Base-by-base conservation (phyloP, 2,888 invertebrate genomes). In the Abrostola tripartita region DNA sequence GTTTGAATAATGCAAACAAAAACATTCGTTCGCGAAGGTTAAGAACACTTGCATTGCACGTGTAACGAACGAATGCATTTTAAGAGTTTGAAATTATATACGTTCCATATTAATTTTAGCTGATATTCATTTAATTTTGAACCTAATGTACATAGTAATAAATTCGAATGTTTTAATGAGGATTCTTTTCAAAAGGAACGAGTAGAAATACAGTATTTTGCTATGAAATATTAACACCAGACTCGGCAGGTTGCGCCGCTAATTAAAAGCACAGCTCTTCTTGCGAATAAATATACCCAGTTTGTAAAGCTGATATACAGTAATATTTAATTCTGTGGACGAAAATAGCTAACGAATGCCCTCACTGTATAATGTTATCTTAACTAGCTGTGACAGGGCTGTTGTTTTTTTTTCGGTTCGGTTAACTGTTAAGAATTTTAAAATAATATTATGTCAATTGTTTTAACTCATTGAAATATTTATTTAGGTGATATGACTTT, bases 251-350 rank as follows among this genome's bases (percentile, higher is more conserved):
- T 49, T 38, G 55, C 49, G 57, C 41, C 40, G 71, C 67, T 79
- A 83, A 84, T 85, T 85, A 82, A 71, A 70, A 79, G 61, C 65
- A 67, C 8, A 14, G 2, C 67, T 62, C 71, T 55, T 60, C 58
- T 68, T 58, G 9, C 54, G 47, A 44, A 65, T 61, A 56, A 69
- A 67, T 60, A 65, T 50, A 51, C 59, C 8, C 52, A 52, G 11
- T 70, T 61, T 24, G 61, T 72, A 41, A 65, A 42, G 37, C 47
- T 37, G n/a, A 62, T 52, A 54, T 54, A 40, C 50, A 53, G 35
- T 44, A 36, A 38, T 52, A 53, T 47, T 41, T 35, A 52, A 57
- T 61, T 60, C 53, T 53, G 50, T 5, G 7, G 8, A 51, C 38
- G 41, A 53, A 67, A 65, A 59, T 54, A 52, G 54, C 24, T 51